phyloP scores from a whole-genome alignment of 2,113 vertebrate species.

The Panthera uncia region DNA sequence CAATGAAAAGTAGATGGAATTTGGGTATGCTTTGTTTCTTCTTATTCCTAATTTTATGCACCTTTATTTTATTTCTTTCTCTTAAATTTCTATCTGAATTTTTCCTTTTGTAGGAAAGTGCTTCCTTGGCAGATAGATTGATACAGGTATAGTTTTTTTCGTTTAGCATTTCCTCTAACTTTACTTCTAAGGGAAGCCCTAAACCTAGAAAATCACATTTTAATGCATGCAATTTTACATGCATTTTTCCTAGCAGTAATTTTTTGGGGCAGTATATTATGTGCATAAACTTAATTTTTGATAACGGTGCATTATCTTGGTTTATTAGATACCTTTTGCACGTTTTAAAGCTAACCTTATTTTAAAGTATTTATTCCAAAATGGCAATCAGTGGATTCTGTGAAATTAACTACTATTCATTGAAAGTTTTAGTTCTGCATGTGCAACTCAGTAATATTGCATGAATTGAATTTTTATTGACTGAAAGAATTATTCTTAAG shows the following conservation, averaged over 20 bases:
- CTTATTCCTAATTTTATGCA: constrained; percentile 85
- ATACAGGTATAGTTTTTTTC: constrained; percentile 96
- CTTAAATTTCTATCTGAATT: constrained; percentile 92
- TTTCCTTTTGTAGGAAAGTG: constrained; percentile 99
- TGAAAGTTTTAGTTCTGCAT: constrained; percentile 82
- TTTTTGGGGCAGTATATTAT: constrained; percentile 71
- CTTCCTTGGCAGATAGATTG: constrained; percentile 99
- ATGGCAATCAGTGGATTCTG: constrained; percentile 72
- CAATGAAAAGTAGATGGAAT: constrained; percentile 85
- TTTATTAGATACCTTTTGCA: constrained; percentile 81
- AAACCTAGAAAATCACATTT: constrained; percentile 70
- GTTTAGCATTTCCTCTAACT: constrained; percentile 82
- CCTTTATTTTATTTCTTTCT: constrained; percentile 85
- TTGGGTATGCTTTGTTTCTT: constrained; percentile 86
- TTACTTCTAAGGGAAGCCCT: constrained; percentile 60
- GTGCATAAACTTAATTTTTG: constrained; percentile 77
- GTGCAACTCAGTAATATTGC: constrained; percentile 84
- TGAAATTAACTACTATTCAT: constrained; percentile 79
- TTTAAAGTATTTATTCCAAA: constrained; percentile 73
- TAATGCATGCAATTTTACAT: constrained; percentile 87
- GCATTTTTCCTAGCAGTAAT: constrained; percentile 79
- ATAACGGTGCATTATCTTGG: constrained; percentile 59
- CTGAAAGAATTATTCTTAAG: constrained; percentile 77
- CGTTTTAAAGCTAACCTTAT: constrained; percentile 80
- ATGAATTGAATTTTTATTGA: constrained; percentile 83